phyloP scores from a whole-genome alignment of 2,113 vertebrate species.

The Bufo bufo region DNA sequence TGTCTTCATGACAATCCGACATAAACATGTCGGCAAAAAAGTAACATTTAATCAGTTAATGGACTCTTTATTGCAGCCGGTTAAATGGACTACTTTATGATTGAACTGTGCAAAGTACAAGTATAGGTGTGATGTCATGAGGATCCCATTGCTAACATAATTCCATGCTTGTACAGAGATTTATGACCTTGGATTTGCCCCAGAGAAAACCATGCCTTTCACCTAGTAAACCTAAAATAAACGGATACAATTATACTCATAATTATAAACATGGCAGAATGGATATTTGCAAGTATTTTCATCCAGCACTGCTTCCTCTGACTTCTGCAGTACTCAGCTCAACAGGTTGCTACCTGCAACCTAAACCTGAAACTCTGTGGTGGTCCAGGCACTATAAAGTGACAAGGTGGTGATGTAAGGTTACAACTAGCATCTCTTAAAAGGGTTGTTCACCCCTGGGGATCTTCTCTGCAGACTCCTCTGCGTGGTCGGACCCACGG shows the following conservation, averaged over 20 bases:
- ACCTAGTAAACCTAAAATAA: not conserved
- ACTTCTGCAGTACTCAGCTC: not conserved
- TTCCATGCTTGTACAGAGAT: not conserved
- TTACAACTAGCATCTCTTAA: too few relatives aligned
- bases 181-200: not conserved
- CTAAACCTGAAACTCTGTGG: not conserved
- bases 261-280: not conserved
- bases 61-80: not conserved
- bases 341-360: not conserved
- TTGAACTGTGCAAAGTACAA: not conserved
- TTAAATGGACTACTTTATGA: constrained; percentile 6
- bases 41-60: not conserved
- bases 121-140: constrained; percentile 10
- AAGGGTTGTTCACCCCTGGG: too few relatives aligned
- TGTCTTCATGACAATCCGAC: constrained; percentile 10
- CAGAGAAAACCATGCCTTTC: not conserved
- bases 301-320: not conserved
- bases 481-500: too few relatives aligned
- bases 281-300: not conserved
- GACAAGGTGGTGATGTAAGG: too few relatives aligned
- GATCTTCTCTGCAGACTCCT: too few relatives aligned
- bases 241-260: not conserved
- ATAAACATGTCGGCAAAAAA: constrained; percentile 9
- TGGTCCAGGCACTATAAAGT: too few relatives aligned
- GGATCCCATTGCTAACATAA: not conserved